These are phyloP conservation scores for Prinia subflava DNA, from an alignment of 2,113 vertebrate species.

Conservation along the genomic window DNA sequence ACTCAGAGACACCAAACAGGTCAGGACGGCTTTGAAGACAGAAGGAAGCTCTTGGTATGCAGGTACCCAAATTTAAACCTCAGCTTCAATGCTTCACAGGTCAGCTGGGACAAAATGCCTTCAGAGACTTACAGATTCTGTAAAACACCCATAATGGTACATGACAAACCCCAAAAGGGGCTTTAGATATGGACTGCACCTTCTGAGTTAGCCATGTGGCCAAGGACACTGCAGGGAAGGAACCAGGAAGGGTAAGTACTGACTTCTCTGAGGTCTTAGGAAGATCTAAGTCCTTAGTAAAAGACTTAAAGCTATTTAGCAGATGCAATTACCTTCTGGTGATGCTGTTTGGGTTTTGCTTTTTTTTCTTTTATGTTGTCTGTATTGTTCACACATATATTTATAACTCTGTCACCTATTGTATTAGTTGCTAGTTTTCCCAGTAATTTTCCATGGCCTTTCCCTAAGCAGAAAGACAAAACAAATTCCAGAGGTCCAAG, in stretches of 20 bases:
- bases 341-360: fast-evolving
- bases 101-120: not conserved
- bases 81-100: not conserved
- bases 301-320: not conserved
- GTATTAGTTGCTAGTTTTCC: not conserved
- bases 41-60: not conserved
- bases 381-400: not conserved
- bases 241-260: not conserved
- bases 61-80: not conserved
- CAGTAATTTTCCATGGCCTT: not conserved
- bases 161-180: not conserved
- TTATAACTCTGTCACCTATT: no score
- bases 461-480: not conserved
- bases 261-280: not conserved
- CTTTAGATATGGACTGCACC: not conserved
- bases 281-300: not conserved
- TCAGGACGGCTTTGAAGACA: not conserved
- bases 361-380: not conserved
- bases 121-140: not conserved
- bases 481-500: not conserved
- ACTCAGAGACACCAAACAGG: not conserved
- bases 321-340: not conserved
- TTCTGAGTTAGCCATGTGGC: not conserved
- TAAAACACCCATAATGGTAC: not conserved
- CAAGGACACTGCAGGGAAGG: not conserved